Evolutionary conservation across 1,140 invertebrate genomes (phyloP).

Genomic region (Anastrepha obliqua): DNA sequence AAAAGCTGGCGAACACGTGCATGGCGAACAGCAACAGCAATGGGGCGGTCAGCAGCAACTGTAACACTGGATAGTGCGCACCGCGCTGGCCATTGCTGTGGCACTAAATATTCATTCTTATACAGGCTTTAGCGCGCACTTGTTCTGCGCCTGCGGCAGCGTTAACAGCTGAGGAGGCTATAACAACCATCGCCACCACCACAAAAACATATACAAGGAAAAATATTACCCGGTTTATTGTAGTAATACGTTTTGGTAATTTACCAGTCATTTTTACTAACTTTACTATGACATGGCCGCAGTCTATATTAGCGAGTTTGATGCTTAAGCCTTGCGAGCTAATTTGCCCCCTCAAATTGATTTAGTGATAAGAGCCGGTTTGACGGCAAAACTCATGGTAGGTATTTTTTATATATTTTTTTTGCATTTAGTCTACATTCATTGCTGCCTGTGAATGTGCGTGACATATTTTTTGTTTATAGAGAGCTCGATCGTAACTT

Average conservation of each 20-base stretch:
- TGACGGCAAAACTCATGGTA: too few relatives aligned
- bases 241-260: background rate
- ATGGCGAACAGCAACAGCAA: slow-evolving; percentile 2
- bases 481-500: too few relatives aligned
- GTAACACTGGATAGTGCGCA: slow-evolving; percentile 3
- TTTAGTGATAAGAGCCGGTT: background rate
- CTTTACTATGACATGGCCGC: background rate
- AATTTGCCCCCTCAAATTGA: background rate
- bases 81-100: background rate
- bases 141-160: background rate
- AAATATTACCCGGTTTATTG: background rate
- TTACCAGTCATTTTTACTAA: slow-evolving; percentile 14
- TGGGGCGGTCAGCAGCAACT: slow-evolving; percentile 50
- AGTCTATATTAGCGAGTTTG: slow-evolving; percentile 38
- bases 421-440: too few relatives aligned
- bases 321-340: background rate
- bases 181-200: background rate
- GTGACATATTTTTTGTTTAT: too few relatives aligned
- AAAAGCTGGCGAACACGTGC: background rate
- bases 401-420: too few relatives aligned
- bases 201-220: background rate
- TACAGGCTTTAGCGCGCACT: slow-evolving; percentile 8
- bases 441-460: too few relatives aligned
- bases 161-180: background rate
- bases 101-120: slow-evolving; percentile 34